Base-by-base conservation (phyloP, 2,888 invertebrate genomes). In the Nebria brevicollis region DNA sequence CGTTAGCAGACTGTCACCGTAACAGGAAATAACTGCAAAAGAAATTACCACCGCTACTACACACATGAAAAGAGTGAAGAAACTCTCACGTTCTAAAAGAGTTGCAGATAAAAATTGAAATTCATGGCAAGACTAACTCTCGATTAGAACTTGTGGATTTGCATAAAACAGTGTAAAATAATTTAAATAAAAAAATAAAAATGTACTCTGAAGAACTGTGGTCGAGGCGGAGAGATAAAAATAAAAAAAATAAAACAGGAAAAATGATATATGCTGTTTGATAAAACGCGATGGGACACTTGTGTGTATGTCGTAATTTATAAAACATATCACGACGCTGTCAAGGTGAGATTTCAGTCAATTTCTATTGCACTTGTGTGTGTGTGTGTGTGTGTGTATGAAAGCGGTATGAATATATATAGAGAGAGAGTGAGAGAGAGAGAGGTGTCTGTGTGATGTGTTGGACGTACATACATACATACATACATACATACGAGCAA, bases 161-260 rank as follows among this genome's bases (percentile, higher is more conserved):
- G 77, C 77, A 78, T 78, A 78, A 25, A 20, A 20, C 66, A 66
- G 43, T 4, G 73, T 26, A 66, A 78, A 77, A 73, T 78, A 73
- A 78, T 78, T 78, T 78, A 78, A 78, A 78, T 78, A 78, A 20
- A 20, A 20, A 20, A 20, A 20, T 20, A 78, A 78, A 78, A 78
- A 78, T 78, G 66, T 73, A 74, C 73, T 74, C 10, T 54, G 13
- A 7, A 54, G 11, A 7, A 54, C 43, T 43, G 10, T 20, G 20
- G 20, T 20, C 4, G 34, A 34, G 34, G 34, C 34, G 34, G 2
- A 34, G 34, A 34, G 34, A 34, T 34, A 54, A 54, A 54, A 11
- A 8, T 0, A 10, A 43, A 43, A 54, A 54, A 54, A 26, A 72
- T 6, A 26, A 54, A n/a, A 54, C 11, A 13, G 10, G 72, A 41